Base-by-base conservation (phyloP, 2,888 invertebrate species). In the Xanthia icteritia region DNA sequence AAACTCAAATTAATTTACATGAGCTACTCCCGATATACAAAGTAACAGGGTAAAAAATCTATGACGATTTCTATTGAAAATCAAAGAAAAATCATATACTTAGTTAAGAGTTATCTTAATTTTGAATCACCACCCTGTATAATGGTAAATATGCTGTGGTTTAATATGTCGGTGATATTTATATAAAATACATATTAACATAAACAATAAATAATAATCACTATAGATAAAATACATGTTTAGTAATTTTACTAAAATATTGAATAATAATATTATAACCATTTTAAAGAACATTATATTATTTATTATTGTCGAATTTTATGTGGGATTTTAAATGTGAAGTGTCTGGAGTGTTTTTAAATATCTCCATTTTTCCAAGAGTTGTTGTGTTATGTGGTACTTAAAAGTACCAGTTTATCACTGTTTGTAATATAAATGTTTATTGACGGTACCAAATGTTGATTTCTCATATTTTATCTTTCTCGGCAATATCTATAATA, bases 251-350 rank as follows among this genome's bases (percentile, higher is more conserved):
- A 75, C 60, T 73, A 72, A 80, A 83, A 80, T 84, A 81, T 70
- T 70, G 3, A 67, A 82, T 71, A 67, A 60, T 74, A 84, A 74
- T 56, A 72, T 79, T 64, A 45, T 61, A 66, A 66, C 36, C n/a
- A 54, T 61, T 75, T 72, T 54, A 56, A 68, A 73, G 23, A 45
- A 54, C 42, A 75, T 69, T 75, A 58, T 74, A 64, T 75, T 73
- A 81, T 84, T 84, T 84, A 84, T 84, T 84, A 75, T 45, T 79
- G 63, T 65, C 84, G 48, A 73, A 73, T 69, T 77, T 76, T 77
- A 84, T 75, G 77, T 77, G 74, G 72, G 73, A 83, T 77, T 74
- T 74, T 81, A 64, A 82, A 76, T 39, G 75, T 65, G 15, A 65
- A 67, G 68, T 68, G 65, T 65, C 51, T 45, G 77, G 61, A 71